These are phyloP conservation scores for Lerista edwardsae DNA, from an alignment of 2,797 vertebrate genomes.

Conservation along the genomic window DNA sequence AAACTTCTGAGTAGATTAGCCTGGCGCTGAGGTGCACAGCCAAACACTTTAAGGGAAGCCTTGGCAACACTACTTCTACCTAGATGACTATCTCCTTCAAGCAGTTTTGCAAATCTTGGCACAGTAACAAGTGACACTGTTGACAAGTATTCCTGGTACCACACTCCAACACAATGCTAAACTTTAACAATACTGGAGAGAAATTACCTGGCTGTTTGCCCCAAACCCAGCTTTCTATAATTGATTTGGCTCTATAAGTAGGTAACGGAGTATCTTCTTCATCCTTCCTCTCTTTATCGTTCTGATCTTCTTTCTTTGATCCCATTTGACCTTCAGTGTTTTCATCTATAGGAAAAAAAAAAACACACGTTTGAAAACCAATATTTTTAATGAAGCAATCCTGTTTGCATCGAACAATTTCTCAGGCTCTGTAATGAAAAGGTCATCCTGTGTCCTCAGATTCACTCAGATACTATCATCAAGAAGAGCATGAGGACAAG, in stretches of 20 bases:
- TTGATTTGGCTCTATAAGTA: slow-evolving; percentile 85
- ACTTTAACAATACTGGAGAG: slow-evolving; percentile 16
- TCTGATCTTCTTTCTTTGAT: slow-evolving; percentile 94
- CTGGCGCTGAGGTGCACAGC: too few species aligned
- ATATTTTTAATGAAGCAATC: slow-evolving; percentile 13
- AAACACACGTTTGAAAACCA: too few species aligned
- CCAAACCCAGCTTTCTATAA: slow-evolving; percentile 98
- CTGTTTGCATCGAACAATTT: slow-evolving; percentile 7
- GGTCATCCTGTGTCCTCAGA: neutral
- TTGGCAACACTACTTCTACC: neutral
- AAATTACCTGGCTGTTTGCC: slow-evolving; percentile 93
- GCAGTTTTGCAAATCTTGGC: neutral
- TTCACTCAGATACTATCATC: neutral
- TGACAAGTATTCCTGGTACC: slow-evolving; percentile 27
- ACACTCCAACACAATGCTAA: neutral
- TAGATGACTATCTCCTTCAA: neutral
- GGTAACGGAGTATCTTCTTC: slow-evolving; percentile 88
- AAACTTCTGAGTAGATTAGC: too few species aligned
- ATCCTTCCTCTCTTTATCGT: slow-evolving; percentile 96
- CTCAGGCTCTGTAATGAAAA: slow-evolving; percentile 22
- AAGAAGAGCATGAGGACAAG: rapidly evolving
- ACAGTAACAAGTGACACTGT: neutral
- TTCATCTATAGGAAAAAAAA: slow-evolving; percentile 83
- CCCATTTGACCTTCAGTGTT: slow-evolving; percentile 85
- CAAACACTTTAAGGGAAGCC: too few species aligned